These are phyloP conservation scores for Callaeas wilsoni DNA, from an alignment of 2,113 vertebrate genomes.

Conservation along the genomic window DNA sequence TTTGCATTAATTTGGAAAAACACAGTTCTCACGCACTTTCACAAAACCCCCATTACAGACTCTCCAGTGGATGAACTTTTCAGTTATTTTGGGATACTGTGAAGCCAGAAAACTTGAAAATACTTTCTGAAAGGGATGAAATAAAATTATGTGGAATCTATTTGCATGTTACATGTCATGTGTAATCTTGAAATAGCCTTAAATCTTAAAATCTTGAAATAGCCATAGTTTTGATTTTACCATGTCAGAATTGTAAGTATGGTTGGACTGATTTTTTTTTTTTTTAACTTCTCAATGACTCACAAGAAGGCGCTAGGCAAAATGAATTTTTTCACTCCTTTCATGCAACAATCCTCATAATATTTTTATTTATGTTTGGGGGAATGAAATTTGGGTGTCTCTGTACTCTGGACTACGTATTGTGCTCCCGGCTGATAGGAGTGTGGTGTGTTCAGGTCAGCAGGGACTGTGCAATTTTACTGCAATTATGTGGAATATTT, in stretches of 20 bases:
- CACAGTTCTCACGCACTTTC: not conserved
- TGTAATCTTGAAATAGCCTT: not conserved
- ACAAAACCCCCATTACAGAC: not conserved
- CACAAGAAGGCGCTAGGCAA: not conserved
- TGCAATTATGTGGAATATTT: not conserved
- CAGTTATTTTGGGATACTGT: not conserved
- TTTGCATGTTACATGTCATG: not conserved
- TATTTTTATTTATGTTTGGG: not conserved
- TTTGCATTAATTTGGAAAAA: not conserved
- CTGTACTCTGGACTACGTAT: not conserved
- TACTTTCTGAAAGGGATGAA: not conserved
- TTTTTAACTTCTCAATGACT: not conserved
- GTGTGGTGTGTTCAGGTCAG: not conserved
- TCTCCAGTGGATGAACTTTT: not conserved
- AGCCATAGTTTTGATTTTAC: not conserved
- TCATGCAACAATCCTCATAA: not conserved
- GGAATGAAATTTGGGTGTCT: not conserved
- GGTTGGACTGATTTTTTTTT: not conserved
- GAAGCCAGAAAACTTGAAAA: not conserved
- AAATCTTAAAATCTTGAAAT: not conserved
- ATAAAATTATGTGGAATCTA: not conserved
- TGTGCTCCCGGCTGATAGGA: fast-evolving
- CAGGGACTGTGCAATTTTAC: not conserved
- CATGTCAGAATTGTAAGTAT: not conserved
- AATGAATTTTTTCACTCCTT: not conserved